phyloP scores from a whole-genome alignment of 2,113 vertebrate genomes.

The Lepisosteus oculatus region DNA sequence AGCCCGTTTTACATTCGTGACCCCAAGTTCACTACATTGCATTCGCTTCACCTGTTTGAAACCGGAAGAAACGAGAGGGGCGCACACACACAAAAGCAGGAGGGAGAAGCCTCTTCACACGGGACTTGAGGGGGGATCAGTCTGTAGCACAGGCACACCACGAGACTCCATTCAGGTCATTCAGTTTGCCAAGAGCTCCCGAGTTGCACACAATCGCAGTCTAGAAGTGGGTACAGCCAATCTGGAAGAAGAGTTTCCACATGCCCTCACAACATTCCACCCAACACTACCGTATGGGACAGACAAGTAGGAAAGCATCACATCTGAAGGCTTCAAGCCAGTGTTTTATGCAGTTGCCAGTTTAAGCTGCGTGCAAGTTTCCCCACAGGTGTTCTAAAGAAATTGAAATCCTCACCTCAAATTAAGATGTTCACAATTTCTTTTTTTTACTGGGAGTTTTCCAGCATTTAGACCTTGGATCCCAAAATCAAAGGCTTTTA shows the following conservation, averaged over 20 bases:
- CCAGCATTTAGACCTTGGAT: not conserved
- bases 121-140: conserved; percentile 46
- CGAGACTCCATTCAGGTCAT: conserved; percentile 28
- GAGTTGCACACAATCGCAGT: conserved; percentile 71
- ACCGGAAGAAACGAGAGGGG: conserved; percentile 34
- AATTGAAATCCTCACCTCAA: conserved; percentile 17
- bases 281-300: conserved; percentile 42
- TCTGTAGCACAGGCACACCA: conserved; percentile 64
- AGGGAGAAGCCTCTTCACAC: conserved; percentile 48
- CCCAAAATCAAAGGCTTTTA: conserved; percentile 51
- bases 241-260: conserved; percentile 65
- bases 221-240: conserved; percentile 59
- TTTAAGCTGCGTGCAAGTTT: conserved; percentile 21
- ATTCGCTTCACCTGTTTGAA: conserved; percentile 51
- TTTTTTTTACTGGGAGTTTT: not conserved
- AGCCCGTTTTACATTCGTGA: conserved; percentile 47
- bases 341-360: conserved; percentile 23
- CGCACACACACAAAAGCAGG: conserved; percentile 50
- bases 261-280: conserved; percentile 57
- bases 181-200: conserved; percentile 60
- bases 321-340: conserved; percentile 10
- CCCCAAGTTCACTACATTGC: conserved; percentile 49
- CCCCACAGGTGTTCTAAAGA: conserved; percentile 9
- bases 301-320: conserved; percentile 19
- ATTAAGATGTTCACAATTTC: not conserved